Evolutionary conservation across 2,797 vertebrate genomes (phyloP), one percentile per base, ranked within the genome.

Genomic region (Geotrypetes seraphini): DNA sequence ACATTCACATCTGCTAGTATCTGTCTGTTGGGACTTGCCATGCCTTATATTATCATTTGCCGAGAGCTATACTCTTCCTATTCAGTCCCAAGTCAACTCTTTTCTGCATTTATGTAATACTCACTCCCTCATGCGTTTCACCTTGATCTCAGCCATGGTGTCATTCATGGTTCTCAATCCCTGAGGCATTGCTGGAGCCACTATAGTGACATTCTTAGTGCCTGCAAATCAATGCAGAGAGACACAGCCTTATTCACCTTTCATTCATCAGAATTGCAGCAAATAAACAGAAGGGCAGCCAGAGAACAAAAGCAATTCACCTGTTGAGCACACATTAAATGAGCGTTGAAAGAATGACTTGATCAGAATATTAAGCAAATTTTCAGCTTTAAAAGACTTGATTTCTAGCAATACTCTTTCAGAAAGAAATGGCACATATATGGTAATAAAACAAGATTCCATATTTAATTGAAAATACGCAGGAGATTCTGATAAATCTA

Each of bases 81-180:
- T n/a, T n/a, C n/a, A n/a, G n/a, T n/a, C n/a, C n/a, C n/a, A n/a
- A n/a, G n/a, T n/a, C n/a, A n/a, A n/a, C n/a, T n/a, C n/a, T n/a
- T n/a, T n/a, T n/a, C n/a, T n/a, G n/a, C n/a, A n/a, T n/a, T n/a
- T n/a, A 36, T 14, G 33, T 2, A 5, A 7, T 34, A 84, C 84
- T 82, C 61, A 87, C 80, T 84, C 74, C 53, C 53, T 78, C 65
- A 85, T 69, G 43, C 2, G 52, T 16, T 73, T 67, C 56, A 83
- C 39, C 39, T 46, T 79, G 42, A 61, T 60, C 50, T 54, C 29
- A 19, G 73, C 69, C 70, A 60, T 63, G 1, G 35, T 34, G 3
- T 30, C 48, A 59, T 67, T 75, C 63, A 76, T 53, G 49, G 36
- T 5, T 20, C 61, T 46, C 24, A 59, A 46, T 69, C 36, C 40